Evolutionary conservation across 2,113 vertebrate genomes (phyloP).

Genomic region (Bubo scandiacus): DNA sequence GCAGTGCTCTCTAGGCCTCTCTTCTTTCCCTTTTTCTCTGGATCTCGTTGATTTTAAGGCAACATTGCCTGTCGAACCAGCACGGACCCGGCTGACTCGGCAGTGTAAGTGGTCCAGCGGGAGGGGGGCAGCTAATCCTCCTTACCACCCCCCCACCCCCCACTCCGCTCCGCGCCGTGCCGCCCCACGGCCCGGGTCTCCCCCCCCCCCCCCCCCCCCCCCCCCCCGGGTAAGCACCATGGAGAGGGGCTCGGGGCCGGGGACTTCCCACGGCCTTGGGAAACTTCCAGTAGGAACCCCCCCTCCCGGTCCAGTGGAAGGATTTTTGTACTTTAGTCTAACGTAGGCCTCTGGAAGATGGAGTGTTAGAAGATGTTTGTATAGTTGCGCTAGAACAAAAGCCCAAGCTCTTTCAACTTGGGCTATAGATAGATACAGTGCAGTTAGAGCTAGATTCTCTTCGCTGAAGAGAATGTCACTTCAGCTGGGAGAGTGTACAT

Average conservation of each 20-base stretch:
- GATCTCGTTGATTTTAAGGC: neutral
- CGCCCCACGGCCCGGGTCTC: neutral
- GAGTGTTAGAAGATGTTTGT: neutral
- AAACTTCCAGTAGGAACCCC: neutral
- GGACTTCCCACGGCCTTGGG: neutral
- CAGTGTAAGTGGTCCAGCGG: too few species aligned
- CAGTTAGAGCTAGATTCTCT: neutral
- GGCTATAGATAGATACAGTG: neutral
- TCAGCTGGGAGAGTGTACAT: neutral
- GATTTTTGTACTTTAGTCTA: neutral
- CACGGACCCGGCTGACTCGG: neutral
- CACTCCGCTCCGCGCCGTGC: accelerated
- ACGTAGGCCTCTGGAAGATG: neutral
- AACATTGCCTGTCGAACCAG: neutral
- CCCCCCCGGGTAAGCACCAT: neutral
- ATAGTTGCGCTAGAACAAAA: neutral
- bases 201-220: too few species aligned
- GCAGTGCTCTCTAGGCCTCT: neutral
- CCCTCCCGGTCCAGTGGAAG: neutral
- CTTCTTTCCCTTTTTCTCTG: neutral
- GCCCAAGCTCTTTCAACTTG: neutral
- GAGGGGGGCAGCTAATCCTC: too few species aligned
- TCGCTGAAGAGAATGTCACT: neutral
- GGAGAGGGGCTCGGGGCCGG: neutral
- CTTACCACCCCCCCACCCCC: too few species aligned